Evolutionary conservation across 2,888 invertebrate genomes (phyloP).

Genomic region (Nephrocerus scutellatus): DNA sequence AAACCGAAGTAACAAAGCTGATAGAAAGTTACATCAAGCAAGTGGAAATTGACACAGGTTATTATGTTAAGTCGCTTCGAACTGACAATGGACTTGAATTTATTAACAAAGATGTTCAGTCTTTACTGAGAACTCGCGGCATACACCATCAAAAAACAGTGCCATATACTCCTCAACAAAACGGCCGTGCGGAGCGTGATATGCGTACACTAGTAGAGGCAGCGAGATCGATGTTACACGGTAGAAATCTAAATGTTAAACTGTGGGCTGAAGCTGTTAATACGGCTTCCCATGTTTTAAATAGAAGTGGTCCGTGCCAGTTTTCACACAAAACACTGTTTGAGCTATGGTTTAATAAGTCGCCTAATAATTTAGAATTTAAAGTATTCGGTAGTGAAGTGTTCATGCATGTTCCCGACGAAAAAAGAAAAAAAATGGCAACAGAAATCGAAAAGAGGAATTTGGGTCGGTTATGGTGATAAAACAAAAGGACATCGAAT

Average conservation of each 20-base stretch:
- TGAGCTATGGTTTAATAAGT: conserved; percentile 24
- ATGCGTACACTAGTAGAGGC: conserved; percentile 35
- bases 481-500: conserved; percentile 15
- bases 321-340: conserved; percentile 24
- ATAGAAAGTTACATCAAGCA: conserved; percentile 5
- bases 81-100: conserved; percentile 30
- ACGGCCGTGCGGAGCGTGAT: conserved; percentile 35
- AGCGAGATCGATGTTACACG: conserved; percentile 25
- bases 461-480: conserved; percentile 16
- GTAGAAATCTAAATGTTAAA: conserved; percentile 20
- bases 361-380: conserved; percentile 4
- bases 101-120: conserved; percentile 20
- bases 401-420: conserved; percentile 12
- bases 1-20: not conserved
- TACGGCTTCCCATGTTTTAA: conserved; percentile 34
- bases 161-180: conserved; percentile 36
- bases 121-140: no score
- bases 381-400: conserved; percentile 12
- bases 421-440: conserved; percentile 15
- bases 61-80: conserved; percentile 21
- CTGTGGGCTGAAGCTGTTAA: conserved; percentile 42
- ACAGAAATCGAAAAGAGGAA: conserved; percentile 13
- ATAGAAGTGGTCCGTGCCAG: conserved; percentile 28
- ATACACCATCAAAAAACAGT: conserved; percentile 27
- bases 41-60: conserved; percentile 19